A percentile compares a stretch with the other conserved stretches of the same genome.
These are phyloP conservation scores for Chanos chanos DNA, from an alignment of 2,797 vertebrate species.

Conservation along the genomic window DNA sequence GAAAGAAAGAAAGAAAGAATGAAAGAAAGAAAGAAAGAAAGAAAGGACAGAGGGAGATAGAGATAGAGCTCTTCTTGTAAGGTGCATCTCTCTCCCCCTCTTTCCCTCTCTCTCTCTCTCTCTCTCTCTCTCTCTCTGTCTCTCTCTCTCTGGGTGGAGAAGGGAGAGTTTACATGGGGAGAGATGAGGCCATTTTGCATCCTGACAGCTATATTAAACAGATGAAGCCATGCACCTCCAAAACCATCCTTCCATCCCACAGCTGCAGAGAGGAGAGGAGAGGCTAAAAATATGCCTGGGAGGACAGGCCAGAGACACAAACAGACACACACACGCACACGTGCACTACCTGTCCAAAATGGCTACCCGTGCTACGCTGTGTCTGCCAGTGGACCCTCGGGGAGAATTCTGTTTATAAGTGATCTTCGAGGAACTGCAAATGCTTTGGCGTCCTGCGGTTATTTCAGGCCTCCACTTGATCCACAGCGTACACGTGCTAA, in stretches of 20 bases:
- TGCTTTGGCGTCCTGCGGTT: slow-evolving; percentile 3
- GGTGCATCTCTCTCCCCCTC: background rate
- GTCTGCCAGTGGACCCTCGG: background rate
- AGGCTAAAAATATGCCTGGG: slow-evolving; percentile 39
- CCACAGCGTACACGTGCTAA: slow-evolving; percentile 9
- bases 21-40: too few relatives aligned
- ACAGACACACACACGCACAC: slow-evolving; percentile 53
- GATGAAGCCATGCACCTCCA: slow-evolving; percentile 44
- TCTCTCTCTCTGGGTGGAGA: slow-evolving; percentile 15
- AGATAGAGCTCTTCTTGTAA: too few relatives aligned
- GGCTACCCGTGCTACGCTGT: background rate
- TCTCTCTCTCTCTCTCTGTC: background rate
- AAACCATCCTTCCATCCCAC: slow-evolving; percentile 9
- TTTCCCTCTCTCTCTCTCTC: background rate
- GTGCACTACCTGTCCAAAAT: slow-evolving; percentile 33
- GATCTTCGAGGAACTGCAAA: slow-evolving; percentile 18
- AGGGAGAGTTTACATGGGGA: slow-evolving; percentile 35
- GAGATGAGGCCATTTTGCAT: slow-evolving; percentile 41
- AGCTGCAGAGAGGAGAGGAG: background rate
- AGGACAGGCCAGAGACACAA: slow-evolving; percentile 49
- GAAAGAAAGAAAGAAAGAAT: too few relatives aligned
- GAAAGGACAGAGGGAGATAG: too few relatives aligned
- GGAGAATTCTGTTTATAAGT: slow-evolving; percentile 24
- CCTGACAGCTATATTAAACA: slow-evolving; percentile 58
- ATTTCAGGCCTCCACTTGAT: slow-evolving; percentile 14